These are phyloP conservation scores for Oscheius sp. DNA, from an alignment of 2,888 invertebrate genomes.

Conservation along the genomic window DNA sequence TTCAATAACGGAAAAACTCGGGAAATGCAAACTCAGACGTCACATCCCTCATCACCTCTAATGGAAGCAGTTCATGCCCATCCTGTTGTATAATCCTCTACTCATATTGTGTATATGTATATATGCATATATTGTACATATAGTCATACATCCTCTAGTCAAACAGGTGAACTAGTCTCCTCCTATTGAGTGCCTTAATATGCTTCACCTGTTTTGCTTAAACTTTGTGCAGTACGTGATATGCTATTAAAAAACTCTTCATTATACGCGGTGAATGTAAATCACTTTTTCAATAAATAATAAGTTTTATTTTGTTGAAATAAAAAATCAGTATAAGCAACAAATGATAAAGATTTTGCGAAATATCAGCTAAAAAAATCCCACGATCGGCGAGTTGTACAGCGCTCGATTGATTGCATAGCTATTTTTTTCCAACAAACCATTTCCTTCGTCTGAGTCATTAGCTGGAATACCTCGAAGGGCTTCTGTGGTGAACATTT, in stretches of 20 bases:
- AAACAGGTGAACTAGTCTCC: background rate
- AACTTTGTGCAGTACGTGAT: background rate
- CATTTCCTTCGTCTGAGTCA: background rate
- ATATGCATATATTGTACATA: background rate
- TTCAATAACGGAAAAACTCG: conserved; percentile 36
- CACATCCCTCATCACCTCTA: conserved; percentile 42
- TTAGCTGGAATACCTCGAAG: no score
- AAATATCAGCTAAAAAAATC: no score
- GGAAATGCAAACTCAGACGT: conserved; percentile 57
- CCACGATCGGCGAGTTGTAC: no score
- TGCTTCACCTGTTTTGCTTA: background rate
- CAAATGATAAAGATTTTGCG: no score
- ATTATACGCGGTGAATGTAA: background rate
- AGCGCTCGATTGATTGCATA: background rate
- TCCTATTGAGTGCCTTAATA: conserved; percentile 14
- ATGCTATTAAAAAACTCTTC: conserved; percentile 1
- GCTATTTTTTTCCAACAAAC: background rate
- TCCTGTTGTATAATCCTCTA: background rate
- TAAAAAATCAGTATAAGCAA: background rate
- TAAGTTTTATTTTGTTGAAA: no score
- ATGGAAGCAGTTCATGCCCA: background rate
- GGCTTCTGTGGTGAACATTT: no score
- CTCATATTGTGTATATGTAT: background rate
- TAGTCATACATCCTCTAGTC: background rate
- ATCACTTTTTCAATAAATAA: conserved; percentile 7